Base-by-base conservation (phyloP, 2,113 vertebrate species). In the human region DNA sequence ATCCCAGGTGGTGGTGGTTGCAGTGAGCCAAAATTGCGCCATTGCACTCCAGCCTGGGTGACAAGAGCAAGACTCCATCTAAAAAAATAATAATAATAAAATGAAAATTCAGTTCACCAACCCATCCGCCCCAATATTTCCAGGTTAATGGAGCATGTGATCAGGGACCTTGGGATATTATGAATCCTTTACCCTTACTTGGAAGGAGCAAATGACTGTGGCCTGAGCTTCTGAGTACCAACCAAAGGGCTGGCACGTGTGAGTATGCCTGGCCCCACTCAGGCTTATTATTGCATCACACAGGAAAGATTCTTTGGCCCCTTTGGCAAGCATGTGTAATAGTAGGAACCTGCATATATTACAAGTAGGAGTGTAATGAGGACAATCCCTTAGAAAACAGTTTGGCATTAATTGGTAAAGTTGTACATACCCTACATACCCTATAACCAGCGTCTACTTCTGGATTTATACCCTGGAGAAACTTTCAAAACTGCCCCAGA, bases 301-400 rank as follows among this genome's bases (percentile, higher is more conserved):
- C 14, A 86, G 70, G 61, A 92, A 95, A 92, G 76, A 22, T 35
- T 88, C 48, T 93, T 82, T 84, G 89, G 72, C 27, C 43, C 27
- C 84, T 90, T 83, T 85, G 38, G 78, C 57, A 72, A 97, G 72
- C 48, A 59, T 50, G 48, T 96, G 87, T 20, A 80, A 92, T 75
- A 96, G 76, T 0, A 86, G 61, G 38, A 84, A 61, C 17, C 57
- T 93, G 70, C 30, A 80, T 72, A 61, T 81, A 40, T 16, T 87
- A 2, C 38, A 89, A 78, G 18, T 43, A n/a, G 32, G 61, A 90
- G 38, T 80, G 4, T 70, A 94, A 68, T n/a, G 32, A 14, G 75
- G 73, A 93, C 48, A 66, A n/a, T 17, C 23, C 81, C 70, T 94
- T 87, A 73, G 68, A 82, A 94, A 93, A 96, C 68, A 90, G 48